Evolutionary conservation across 2,888 invertebrate species (phyloP), one percentile per base, ranked within the genome.

Genomic region (Physocephala rufipes): DNA sequence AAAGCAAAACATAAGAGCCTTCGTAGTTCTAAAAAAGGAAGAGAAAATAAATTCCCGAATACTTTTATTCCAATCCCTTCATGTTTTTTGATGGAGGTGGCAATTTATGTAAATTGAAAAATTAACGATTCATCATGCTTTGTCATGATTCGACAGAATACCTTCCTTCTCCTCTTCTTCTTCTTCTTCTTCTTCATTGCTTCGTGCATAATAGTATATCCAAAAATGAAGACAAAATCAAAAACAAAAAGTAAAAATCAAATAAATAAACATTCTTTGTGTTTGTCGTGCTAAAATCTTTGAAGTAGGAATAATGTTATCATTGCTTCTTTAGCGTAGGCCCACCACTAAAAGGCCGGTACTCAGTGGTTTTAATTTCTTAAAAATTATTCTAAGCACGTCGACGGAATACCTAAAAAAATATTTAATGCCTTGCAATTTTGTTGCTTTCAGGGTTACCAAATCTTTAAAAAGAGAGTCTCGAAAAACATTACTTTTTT

Each of bases 41-140:
- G n/a, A n/a, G n/a, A n/a, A n/a, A n/a, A n/a, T n/a, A n/a, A n/a
- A n/a, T n/a, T n/a, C n/a, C n/a, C n/a, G n/a, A n/a, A n/a, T n/a
- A n/a, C n/a, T n/a, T n/a, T n/a, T n/a, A n/a, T n/a, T n/a, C n/a
- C n/a, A n/a, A n/a, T 36, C 36, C 36, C 9, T 36, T 36, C 36
- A 36, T 36, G 36, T 43, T 30, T 36, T 26, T 24, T 26, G 19
- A 26, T 24, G 58, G 49, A 68, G 68, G 68, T 68, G 68, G 47
- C 68, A 68, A 68, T 68, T 68, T 61, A 61, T 68, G 68, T 61
- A 68, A 68, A 68, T 68, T 61, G 59, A 67, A 36, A 28, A 59
- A 67, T 67, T 67, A 68, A 59, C 45, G 49, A 67, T 67, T 67
- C 67, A 47, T 67, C 67, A 68, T 61, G 68, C 59, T 61, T 68